These are phyloP conservation scores for Fringilla coelebs DNA, from an alignment of 2,797 vertebrate genomes.

Conservation along the genomic window DNA sequence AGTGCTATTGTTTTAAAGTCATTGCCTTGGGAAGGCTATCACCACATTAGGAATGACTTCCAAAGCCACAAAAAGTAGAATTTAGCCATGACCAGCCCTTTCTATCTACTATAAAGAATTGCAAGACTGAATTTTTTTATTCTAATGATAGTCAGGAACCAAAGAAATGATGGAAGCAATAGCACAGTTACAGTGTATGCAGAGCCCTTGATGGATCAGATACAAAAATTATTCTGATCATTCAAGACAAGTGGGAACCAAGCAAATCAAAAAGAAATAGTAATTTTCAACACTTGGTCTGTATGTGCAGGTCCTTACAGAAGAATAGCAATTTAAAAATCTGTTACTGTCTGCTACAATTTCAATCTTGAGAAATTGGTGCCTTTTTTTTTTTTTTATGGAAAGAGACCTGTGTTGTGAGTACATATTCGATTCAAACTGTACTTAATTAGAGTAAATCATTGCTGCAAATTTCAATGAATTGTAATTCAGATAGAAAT, in stretches of 20 bases:
- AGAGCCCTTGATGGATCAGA: neutral
- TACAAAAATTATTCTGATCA: neutral
- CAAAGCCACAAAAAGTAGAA: neutral
- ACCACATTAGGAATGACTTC: neutral
- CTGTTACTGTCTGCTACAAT: neutral
- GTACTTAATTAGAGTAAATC: conserved; percentile 14
- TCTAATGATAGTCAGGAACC: neutral
- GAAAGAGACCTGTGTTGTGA: neutral
- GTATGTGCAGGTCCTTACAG: neutral
- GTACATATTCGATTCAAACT: neutral
- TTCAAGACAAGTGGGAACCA: neutral
- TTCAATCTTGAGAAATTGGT: neutral
- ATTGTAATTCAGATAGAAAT: neutral
- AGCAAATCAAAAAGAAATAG: neutral
- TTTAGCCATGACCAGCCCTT: neutral
- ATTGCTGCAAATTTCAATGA: neutral
- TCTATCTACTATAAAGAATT: neutral
- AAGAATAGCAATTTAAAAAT: neutral
- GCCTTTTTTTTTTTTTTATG: neutral
- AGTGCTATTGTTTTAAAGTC: neutral
- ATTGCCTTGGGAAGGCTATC: neutral
- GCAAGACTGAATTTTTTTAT: neutral
- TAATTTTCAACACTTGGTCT: neutral
- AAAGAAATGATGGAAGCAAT: neutral
- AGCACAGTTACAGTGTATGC: neutral